Evolutionary conservation across 2,797 vertebrate genomes (phyloP), one percentile per base, ranked within the genome.

Genomic region (Cossypha caffra): DNA sequence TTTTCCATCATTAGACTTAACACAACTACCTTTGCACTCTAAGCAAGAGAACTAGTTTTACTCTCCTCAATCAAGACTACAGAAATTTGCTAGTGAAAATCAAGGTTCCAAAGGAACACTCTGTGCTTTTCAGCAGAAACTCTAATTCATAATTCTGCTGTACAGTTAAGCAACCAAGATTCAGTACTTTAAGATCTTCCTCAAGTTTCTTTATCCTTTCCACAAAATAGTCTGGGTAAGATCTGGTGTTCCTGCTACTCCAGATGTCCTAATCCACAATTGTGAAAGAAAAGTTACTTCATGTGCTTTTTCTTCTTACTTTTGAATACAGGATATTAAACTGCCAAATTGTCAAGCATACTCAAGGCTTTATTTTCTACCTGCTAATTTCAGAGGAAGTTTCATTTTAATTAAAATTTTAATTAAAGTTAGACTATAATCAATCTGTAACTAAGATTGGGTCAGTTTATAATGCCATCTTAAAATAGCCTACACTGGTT

Each of bases 331-430:
- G 52, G 52, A 31, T n/a, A 33, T 47, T 86, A 40, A 82, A 67
- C 52, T 31, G 57, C 18, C 62, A 57, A 76, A 77, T 2, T 61
- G 9, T 64, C 21, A 57, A 29, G 20, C 50, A 47, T 80, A 50
- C 5, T 25, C n/a, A 75, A 58, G 28, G 62, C 73, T 94, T 92
- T 68, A 64, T 86, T 94, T 91, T 45, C 57, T 59, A 57, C 61
- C 87, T 71, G 58, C 23, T 62, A 87, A 85, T 83, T 80, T 81
- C 74, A 90, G 84, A 81, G 63, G 77, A 85, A 74, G 75, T 37
- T 45, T 66, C 21, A 7, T n/a, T 83, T 88, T 95, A 68, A 86
- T 96, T 81, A 77, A 23, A 91, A 7, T 25, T 81, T 91, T 96
- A 66, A 81, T 96, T 84, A 62, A 25, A 88, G 80, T 47, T 19